A percentile compares a stretch with the other conserved stretches of the same genome.
These are phyloP conservation scores for Acronicta aceris DNA, from an alignment of 2,888 invertebrate species.

Conservation along the genomic window DNA sequence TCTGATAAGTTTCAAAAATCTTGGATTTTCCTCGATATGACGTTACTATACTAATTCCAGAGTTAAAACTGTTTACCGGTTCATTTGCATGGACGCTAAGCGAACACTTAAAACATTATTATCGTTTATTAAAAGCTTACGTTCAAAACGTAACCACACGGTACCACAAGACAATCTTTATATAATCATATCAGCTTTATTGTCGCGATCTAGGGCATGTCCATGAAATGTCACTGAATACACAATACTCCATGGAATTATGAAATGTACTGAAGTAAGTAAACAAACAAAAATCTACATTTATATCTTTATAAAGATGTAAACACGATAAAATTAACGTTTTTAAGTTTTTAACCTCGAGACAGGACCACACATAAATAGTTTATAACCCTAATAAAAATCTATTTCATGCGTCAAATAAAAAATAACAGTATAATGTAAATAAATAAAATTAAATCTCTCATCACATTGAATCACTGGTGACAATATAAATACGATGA, in stretches of 20 bases:
- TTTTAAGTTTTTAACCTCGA: too few relatives aligned
- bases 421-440: constrained; percentile 20
- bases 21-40: constrained; percentile 33
- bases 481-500: constrained; percentile 9
- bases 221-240: constrained; percentile 24
- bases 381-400: too few relatives aligned
- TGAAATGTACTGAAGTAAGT: not conserved
- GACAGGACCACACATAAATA: too few relatives aligned
- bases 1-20: constrained; percentile 36
- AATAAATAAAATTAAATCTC: constrained; percentile 24
- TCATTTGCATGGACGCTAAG: not conserved
- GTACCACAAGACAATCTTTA: constrained; percentile 18
- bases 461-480: constrained; percentile 23
- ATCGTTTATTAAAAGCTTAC: not conserved
- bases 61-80: not conserved
- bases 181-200: constrained; percentile 31
- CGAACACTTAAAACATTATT: not conserved
- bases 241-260: constrained; percentile 13
- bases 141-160: constrained; percentile 1
- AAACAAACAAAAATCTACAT: constrained; percentile 12
- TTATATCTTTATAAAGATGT: not conserved
- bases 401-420: too few relatives aligned
- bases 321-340: too few relatives aligned
- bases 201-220: constrained; percentile 42
- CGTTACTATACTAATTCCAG: not conserved